These are phyloP conservation scores for Bombus consobrinus DNA, from an alignment of 1,140 invertebrate species.

Conservation along the genomic window DNA sequence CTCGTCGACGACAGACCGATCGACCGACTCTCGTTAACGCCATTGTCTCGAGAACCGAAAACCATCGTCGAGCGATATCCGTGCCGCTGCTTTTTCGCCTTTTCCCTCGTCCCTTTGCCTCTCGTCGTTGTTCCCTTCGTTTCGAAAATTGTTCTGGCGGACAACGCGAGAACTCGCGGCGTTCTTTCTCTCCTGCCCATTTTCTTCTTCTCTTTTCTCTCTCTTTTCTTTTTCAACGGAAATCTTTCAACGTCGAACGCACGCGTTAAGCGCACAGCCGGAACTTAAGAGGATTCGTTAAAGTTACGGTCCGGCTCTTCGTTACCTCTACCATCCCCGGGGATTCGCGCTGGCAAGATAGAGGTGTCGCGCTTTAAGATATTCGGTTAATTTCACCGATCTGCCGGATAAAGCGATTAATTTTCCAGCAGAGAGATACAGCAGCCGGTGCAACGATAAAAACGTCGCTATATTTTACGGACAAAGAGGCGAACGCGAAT, in stretches of 20 bases:
- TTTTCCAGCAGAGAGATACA: neutral
- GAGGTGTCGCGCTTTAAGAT: neutral
- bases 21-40: constrained; percentile 56
- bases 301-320: neutral
- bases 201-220: neutral
- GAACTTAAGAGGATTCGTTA: neutral
- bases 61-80: neutral
- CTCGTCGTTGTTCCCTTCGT: neutral
- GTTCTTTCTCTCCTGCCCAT: too few species aligned
- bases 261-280: neutral
- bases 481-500: neutral
- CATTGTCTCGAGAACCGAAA: constrained; percentile 53
- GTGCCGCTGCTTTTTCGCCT: neutral
- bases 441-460: neutral
- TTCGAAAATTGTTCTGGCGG: neutral
- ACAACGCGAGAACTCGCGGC: too few species aligned
- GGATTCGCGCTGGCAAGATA: neutral
- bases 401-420: constrained; percentile 8
- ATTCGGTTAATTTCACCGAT: constrained; percentile 6
- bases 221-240: neutral
- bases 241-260: neutral
- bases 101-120: neutral
- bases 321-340: neutral
- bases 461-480: neutral
- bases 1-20: neutral